Conservation (phyloP, 2,113 vertebrate species). For the Passer domesticus region DNA sequence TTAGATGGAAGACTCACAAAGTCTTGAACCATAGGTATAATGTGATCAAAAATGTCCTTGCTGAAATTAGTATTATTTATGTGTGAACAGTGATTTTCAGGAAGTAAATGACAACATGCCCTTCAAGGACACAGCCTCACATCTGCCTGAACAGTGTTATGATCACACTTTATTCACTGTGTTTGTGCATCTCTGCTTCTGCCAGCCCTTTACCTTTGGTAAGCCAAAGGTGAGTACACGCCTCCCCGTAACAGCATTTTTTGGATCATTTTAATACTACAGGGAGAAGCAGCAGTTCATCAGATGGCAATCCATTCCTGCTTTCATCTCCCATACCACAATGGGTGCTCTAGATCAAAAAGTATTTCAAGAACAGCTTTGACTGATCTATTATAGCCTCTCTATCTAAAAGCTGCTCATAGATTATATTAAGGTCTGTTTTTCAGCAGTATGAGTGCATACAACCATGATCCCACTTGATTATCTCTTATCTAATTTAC, state of each 20-base stretch:
- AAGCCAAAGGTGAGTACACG: neutral
- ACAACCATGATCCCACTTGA: neutral
- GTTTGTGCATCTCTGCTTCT: neutral
- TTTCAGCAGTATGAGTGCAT: neutral
- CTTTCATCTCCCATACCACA: neutral
- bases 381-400: neutral
- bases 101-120: neutral
- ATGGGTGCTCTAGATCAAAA: neutral
- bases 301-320: neutral
- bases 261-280: neutral
- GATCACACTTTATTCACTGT: neutral
- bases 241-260: accelerated
- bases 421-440: neutral
- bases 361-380: neutral
- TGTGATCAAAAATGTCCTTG: neutral
- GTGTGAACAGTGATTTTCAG: neutral
- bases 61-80: neutral
- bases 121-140: neutral
- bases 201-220: neutral
- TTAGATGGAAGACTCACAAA: neutral
- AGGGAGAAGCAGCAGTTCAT: neutral
- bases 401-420: neutral
- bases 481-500: neutral
- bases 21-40: neutral
- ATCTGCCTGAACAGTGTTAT: neutral